These are phyloP conservation scores for Melanotaenia boesemani DNA, from an alignment of 2,797 vertebrate species.

Conservation along the genomic window DNA sequence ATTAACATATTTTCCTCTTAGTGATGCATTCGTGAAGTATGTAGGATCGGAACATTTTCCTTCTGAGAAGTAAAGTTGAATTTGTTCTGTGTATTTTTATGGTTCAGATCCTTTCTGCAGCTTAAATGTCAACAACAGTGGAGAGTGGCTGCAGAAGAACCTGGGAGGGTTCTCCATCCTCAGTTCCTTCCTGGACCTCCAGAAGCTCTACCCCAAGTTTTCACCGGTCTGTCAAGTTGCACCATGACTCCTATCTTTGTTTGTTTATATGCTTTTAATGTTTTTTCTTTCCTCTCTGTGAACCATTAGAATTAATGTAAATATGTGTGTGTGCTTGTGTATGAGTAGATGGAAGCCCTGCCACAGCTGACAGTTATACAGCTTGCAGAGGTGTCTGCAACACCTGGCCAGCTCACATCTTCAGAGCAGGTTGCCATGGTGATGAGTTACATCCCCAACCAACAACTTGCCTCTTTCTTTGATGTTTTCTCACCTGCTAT, in stretches of 20 bases:
- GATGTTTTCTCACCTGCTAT: slow-evolving; percentile 62
- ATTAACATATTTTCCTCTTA: not conserved
- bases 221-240: slow-evolving; percentile 52
- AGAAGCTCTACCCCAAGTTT: slow-evolving; percentile 63
- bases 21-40: not conserved
- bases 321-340: slow-evolving; percentile 5
- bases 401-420: slow-evolving; percentile 72
- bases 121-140: slow-evolving; percentile 42
- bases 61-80: not conserved
- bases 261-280: not conserved
- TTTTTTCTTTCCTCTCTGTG: not conserved
- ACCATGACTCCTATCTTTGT: not conserved
- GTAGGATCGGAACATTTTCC: not conserved
- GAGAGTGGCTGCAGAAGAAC: slow-evolving; percentile 77
- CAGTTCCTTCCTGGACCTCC: slow-evolving; percentile 60
- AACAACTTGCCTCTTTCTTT: slow-evolving; percentile 67
- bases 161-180: slow-evolving; percentile 71
- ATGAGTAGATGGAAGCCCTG: slow-evolving; percentile 73
- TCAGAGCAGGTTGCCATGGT: slow-evolving; percentile 64
- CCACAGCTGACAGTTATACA: slow-evolving; percentile 66
- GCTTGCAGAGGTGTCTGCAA: slow-evolving; percentile 71
- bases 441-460: slow-evolving; percentile 60
- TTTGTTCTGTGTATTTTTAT: slow-evolving; percentile 18
- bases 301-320: not conserved
- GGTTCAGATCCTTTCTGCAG: slow-evolving; percentile 72